Percentiles rank a stretch among this genome's conserved stretches.
These are phyloP conservation scores for Ornithoptera priamus DNA, from an alignment of 2,888 invertebrate species.

Conservation along the genomic window DNA sequence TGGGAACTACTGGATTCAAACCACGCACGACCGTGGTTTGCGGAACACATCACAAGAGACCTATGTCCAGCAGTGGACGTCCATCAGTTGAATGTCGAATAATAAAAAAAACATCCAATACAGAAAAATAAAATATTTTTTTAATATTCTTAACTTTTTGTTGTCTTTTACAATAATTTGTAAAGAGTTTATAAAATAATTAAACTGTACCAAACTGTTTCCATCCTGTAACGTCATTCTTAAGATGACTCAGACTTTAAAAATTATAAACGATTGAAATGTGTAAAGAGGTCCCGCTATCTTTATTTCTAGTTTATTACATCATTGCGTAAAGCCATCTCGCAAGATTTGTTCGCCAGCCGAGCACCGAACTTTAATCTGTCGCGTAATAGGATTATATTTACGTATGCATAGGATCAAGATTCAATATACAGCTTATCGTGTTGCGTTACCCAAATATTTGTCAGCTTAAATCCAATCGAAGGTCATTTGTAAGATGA, in stretches of 20 bases:
- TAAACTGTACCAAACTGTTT: neutral
- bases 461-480: slow-evolving; percentile 6
- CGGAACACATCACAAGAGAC: too few species aligned
- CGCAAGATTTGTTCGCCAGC: slow-evolving; percentile 5
- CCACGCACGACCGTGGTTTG: too few species aligned
- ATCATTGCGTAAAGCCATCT: slow-evolving; percentile 6
- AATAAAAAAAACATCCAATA: too few species aligned
- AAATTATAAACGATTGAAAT: slow-evolving; percentile 3
- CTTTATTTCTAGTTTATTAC: slow-evolving; percentile 14
- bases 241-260: too few species aligned
- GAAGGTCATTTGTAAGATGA: slow-evolving; percentile 20
- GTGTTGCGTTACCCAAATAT: slow-evolving; percentile 10
- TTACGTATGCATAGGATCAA: slow-evolving; percentile 15
- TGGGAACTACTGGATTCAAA: too few species aligned
- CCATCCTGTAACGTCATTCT: too few species aligned
- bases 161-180: too few species aligned
- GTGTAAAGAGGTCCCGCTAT: slow-evolving; percentile 4
- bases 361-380: slow-evolving; percentile 8
- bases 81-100: too few species aligned
- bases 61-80: too few species aligned
- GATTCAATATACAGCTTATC: neutral
- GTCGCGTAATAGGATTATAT: slow-evolving; percentile 16
- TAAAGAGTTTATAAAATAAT: neutral
- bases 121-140: too few species aligned
- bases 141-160: too few species aligned